phyloP scores from a whole-genome alignment of 2,797 vertebrate genomes.

The Trichosurus vulpecula region DNA sequence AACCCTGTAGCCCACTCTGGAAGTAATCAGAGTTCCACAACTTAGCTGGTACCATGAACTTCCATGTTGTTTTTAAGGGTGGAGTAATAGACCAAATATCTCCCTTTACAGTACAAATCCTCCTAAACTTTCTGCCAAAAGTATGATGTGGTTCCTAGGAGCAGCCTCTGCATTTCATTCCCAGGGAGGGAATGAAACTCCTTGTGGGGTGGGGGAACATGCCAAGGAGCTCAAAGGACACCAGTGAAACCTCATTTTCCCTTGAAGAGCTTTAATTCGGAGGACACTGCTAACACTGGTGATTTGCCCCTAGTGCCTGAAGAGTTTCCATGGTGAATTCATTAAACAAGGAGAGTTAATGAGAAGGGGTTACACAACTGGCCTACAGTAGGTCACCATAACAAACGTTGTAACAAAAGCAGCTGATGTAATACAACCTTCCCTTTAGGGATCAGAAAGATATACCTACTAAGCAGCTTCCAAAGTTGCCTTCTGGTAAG shows the following conservation, averaged over 20 bases:
- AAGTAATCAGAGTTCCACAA: neutral
- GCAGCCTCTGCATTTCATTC: neutral
- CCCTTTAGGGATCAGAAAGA: rapidly evolving
- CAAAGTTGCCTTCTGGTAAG: neutral
- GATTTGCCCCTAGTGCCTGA: neutral
- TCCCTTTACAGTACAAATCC: neutral
- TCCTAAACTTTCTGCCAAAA: neutral
- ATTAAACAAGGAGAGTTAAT: neutral
- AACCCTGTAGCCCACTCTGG: neutral
- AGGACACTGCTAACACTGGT: neutral
- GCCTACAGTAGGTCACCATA: neutral
- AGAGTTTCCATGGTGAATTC: neutral
- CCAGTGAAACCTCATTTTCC: neutral
- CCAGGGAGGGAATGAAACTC: too few species aligned
- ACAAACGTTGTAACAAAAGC: neutral
- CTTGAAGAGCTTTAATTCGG: neutral
- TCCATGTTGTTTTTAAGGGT: neutral
- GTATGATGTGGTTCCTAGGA: neutral
- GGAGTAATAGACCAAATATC: neutral
- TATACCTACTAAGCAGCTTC: neutral
- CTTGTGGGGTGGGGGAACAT: neutral
- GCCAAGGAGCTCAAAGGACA: too few species aligned
- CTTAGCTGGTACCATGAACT: neutral
- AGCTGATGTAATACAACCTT: rapidly evolving
- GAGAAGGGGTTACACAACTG: rapidly evolving